Conservation (phyloP, 1,140 invertebrate genomes). For the Pseudachorutes palmiensis region DNA sequence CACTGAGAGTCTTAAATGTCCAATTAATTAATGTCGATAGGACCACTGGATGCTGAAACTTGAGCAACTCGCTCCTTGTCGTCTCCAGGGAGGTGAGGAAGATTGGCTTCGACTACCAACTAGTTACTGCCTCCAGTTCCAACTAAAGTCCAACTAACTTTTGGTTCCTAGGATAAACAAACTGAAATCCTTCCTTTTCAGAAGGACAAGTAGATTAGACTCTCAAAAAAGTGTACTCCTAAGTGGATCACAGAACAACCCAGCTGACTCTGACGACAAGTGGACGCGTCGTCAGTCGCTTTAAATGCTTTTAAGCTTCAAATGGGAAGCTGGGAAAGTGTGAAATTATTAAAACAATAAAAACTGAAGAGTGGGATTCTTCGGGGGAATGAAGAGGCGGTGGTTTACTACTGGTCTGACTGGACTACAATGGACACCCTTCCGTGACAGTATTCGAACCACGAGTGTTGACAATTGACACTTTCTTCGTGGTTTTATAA, state of each 20-base stretch:
- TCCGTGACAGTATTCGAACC: neutral
- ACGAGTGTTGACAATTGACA: neutral
- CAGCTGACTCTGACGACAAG: too few relatives aligned
- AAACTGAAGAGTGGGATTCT: too few relatives aligned
- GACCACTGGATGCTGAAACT: too few relatives aligned
- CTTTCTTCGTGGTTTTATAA: neutral
- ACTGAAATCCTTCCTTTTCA: neutral
- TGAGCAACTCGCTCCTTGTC: too few relatives aligned
- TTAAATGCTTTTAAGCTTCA: too few relatives aligned
- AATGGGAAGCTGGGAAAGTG: too few relatives aligned
- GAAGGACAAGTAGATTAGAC: neutral
- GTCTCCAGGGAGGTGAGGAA: neutral
- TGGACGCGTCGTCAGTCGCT: neutral
- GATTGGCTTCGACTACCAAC: neutral
- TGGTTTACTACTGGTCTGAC: too few relatives aligned
- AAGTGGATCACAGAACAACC: slow-evolving; percentile 1
- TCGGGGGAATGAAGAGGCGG: too few relatives aligned
- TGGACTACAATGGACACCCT: neutral
- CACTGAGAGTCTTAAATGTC: too few relatives aligned
- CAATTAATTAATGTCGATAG: too few relatives aligned
- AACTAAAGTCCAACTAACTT: slow-evolving; percentile 11
- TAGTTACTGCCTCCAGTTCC: neutral
- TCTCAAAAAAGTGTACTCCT: neutral
- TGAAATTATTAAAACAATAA: too few relatives aligned
- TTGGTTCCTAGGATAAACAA: slow-evolving; percentile 1